Evolutionary conservation across 1,140 invertebrate species (phyloP).

Genomic region (Neodiprion lecontei): DNA sequence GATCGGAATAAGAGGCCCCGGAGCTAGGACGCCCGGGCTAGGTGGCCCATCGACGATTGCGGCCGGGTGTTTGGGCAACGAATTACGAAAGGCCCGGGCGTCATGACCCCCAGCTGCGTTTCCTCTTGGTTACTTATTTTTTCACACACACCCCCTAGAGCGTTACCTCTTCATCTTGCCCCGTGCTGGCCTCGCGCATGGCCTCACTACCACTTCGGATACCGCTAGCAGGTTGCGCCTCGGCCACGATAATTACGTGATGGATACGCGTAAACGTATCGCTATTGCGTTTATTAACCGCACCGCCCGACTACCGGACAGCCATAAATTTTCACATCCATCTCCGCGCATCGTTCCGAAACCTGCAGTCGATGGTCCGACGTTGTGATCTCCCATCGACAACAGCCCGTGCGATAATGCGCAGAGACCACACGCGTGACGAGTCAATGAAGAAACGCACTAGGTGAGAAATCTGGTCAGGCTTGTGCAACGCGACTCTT

Average conservation of each 20-base stretch:
- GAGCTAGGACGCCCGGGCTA: conserved; percentile 26
- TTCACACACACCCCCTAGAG: conserved; percentile 45
- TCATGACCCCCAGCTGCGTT: conserved; percentile 46
- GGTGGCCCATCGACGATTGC: conserved; percentile 34
- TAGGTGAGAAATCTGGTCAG: too few relatives aligned
- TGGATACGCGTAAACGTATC: conserved; percentile 41
- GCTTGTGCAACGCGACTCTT: too few relatives aligned
- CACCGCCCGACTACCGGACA: too few relatives aligned
- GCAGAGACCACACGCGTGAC: too few relatives aligned
- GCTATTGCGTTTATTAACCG: background rate
- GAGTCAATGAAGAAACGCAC: too few relatives aligned
- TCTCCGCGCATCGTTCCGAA: too few relatives aligned
- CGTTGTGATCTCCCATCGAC: too few relatives aligned
- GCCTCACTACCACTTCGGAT: too few relatives aligned
- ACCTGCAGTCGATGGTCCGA: too few relatives aligned
- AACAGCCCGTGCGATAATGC: too few relatives aligned
- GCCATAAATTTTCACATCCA: too few relatives aligned
- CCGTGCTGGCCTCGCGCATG: background rate
- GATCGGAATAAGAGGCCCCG: too few relatives aligned
- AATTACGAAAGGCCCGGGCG: conserved; percentile 22
- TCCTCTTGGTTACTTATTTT: conserved; percentile 40
- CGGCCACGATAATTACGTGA: conserved; percentile 38
- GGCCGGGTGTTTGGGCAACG: conserved; percentile 1
- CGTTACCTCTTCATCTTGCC: conserved; percentile 52
- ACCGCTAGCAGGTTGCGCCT: background rate